Evolutionary conservation across 1,140 invertebrate genomes (phyloP).

Genomic region (Brachionus manjavacas): DNA sequence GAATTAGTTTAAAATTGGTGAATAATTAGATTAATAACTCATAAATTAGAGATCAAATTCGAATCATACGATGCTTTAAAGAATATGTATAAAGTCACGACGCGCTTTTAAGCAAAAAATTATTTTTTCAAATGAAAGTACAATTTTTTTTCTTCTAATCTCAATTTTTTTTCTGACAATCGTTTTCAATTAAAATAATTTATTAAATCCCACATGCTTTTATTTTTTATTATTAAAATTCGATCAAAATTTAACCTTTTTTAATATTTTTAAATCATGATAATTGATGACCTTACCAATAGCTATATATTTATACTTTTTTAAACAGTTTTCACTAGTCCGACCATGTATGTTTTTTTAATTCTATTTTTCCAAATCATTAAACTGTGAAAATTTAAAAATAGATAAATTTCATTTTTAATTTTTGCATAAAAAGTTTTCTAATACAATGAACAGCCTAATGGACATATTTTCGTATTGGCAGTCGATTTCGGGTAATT

Average conservation of each 20-base stretch:
- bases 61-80: neutral
- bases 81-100: neutral
- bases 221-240: neutral
- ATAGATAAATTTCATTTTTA: neutral
- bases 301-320: neutral
- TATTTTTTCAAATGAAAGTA: neutral
- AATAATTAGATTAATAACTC: constrained; percentile 1
- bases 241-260: neutral
- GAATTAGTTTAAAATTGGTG: neutral
- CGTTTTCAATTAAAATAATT: neutral
- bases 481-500: neutral
- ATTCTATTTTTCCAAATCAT: neutral
- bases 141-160: neutral
- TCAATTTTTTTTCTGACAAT: neutral
- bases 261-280: neutral
- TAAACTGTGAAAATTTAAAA: neutral
- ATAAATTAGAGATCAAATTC: neutral
- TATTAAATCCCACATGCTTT: neutral
- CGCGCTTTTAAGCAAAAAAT: neutral
- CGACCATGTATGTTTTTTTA: neutral
- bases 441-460: neutral
- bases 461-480: neutral
- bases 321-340: neutral
- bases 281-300: neutral
- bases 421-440: neutral